Evolutionary conservation across 2,888 invertebrate species (phyloP), one percentile per base, ranked within the genome.

Genomic region (Zele albiditarsus): DNA sequence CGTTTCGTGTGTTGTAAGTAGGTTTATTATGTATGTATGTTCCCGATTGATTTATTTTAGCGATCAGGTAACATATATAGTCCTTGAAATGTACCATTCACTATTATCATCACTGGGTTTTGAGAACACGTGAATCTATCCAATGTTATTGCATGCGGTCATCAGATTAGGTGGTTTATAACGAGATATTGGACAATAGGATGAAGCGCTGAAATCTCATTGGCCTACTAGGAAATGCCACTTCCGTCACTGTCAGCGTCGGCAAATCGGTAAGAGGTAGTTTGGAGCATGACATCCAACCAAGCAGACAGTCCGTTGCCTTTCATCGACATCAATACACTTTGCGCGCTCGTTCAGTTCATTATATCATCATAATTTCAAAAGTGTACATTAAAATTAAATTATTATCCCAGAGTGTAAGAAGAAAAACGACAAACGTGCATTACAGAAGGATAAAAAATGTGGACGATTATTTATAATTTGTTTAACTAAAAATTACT

Each of bases 251-350:
- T 62, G 76, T 69, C 79, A 79, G 73, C 77, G 73, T 76, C 76
- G 72, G 71, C 71, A 72, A 77, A 79, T 78, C 80, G 82, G 80
- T 79, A 81, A 80, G 77, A 71, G 76, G 79, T 84, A 85, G 85
- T 86, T 80, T 80, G 78, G 82, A 80, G 81, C 80, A 81, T 82
- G 85, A 84, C 86, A 79, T 83, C 83, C 82, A 79, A 81, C 79
- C 67, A 83, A 73, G 79, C 80, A 79, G 86, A 83, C 80, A 75
- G 67, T 60, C 62, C 8, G 60, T 72, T 68, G 67, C 62, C 66
- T 25, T 53, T 71, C 42, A 57, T 60, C 57, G 27, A 60, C 60
- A 66, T 63, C 27, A 73, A 46, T 74, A 53, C 23, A 63, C 31
- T 63, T n/a, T 20, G 63, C 20, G 63, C 53, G 20, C 38, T 63